Base-by-base conservation (phyloP, 2,888 invertebrate genomes). In the Beris chalybata region DNA sequence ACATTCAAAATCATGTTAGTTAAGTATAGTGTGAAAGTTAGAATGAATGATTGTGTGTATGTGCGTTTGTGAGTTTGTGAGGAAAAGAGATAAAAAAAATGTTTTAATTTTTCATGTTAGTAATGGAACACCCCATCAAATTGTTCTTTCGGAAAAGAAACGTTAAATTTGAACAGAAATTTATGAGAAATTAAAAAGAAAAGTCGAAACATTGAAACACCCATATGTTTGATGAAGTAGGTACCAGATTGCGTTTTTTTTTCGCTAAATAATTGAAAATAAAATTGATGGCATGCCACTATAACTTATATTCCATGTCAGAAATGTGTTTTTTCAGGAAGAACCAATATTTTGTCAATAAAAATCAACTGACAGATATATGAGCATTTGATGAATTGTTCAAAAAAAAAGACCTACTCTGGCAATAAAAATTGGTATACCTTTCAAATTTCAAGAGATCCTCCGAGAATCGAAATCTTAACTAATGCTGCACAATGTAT, bases 261-360 rank as follows among this genome's bases (percentile, higher is more conserved):
- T 47, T 12, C 47, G n/a, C n/a, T 50, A 50, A 22, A 13, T 15
- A 22, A 29, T 13, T 15, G 7, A 22, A 50, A 38, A 3, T 38
- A n/a, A 5, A 59, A 48, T 59, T 47, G 59, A 59, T 59, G 59
- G 59, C 59, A 59, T 59, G 59, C 59, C 59, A 59, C 58, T 58
- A 38, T 47, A 59, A 29, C 13, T 7, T 30, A 30, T 54, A 30
- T 48, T 11, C 11, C 48, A 59, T 59, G 48, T 59, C 32, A 13
- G 13, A 47, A 59, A 59, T 59, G 48, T 59, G 59, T 59, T 59
- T 22, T 22, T 22, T 22, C 22, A 3, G 22, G 22, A 22, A 22
- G 22, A 22, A 22, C 22, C 22, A 22, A 22, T 22, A 22, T 22
- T 22, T 22, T 22, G 22, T 22, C 3, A 22, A 22, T 22, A 22